A percentile compares a stretch with the other conserved stretches of the same genome.
These are phyloP conservation scores for Eupithecia abbreviata DNA, from an alignment of 2,888 invertebrate genomes.

Conservation along the genomic window DNA sequence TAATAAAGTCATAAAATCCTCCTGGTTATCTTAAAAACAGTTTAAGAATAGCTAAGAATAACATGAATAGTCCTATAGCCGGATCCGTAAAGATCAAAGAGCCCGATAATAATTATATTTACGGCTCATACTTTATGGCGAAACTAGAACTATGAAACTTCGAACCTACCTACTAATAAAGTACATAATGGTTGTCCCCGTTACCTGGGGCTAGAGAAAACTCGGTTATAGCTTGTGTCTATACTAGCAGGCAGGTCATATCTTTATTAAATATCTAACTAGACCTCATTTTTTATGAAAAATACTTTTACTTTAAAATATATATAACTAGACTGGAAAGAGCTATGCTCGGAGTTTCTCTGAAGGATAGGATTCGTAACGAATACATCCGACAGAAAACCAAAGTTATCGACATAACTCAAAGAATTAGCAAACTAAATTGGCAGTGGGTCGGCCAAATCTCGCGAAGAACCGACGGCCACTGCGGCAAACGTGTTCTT, in stretches of 20 bases:
- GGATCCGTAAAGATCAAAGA: conserved; percentile 7
- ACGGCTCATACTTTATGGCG: background rate
- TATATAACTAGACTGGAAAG: too few species aligned
- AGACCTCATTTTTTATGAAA: background rate
- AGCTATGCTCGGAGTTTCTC: too few species aligned
- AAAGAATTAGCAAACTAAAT: too few species aligned
- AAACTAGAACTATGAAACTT: conserved; percentile 8
- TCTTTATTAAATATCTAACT: background rate
- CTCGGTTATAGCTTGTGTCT: background rate
- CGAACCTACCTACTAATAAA: background rate
- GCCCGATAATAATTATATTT: background rate
- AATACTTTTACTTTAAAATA: too few species aligned
- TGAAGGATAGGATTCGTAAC: too few species aligned
- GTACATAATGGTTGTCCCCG: background rate
- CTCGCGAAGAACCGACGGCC: too few species aligned
- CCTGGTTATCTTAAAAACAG: background rate
- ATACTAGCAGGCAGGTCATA: background rate
- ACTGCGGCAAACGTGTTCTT: too few species aligned
- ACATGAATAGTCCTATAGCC: background rate
- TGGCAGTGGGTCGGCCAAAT: too few species aligned
- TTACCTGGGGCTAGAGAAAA: conserved; percentile 1
- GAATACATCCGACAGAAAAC: too few species aligned
- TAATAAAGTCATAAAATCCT: background rate
- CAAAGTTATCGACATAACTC: too few species aligned
- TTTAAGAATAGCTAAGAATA: background rate